A percentile compares a stretch with the other conserved stretches of the same genome.
Evolutionary conservation across 2,888 invertebrate species (phyloP).

Genomic region (Chymomyza fuscimana): DNA sequence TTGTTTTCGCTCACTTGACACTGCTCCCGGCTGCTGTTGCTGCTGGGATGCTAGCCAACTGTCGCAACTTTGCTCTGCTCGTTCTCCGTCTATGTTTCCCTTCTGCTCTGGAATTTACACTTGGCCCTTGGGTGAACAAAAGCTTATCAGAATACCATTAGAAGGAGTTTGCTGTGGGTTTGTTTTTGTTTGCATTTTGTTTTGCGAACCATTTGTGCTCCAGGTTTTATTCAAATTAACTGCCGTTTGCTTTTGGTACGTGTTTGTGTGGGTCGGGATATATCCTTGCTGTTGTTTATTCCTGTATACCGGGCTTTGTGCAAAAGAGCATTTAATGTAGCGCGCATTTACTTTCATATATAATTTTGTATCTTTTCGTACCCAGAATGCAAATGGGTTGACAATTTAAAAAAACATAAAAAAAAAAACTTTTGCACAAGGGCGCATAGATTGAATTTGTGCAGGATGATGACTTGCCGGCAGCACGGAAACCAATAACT

Average conservation of each 20-base stretch:
- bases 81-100: conserved; percentile 6
- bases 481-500: conserved; percentile 21
- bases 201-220: conserved; percentile 17
- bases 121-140: conserved; percentile 49
- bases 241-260: conserved; percentile 10
- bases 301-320: background rate
- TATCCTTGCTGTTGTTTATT: conserved; percentile 18
- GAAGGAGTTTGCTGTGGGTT: conserved; percentile 17
- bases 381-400: conserved; percentile 25
- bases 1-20: conserved; percentile 33
- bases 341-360: conserved; percentile 45
- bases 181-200: conserved; percentile 9
- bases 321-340: conserved; percentile 54
- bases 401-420: conserved; percentile 42
- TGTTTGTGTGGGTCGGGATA: conserved; percentile 1
- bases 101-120: conserved; percentile 35
- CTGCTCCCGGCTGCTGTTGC: conserved; percentile 12
- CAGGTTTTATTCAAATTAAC: conserved; percentile 43
- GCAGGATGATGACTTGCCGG: background rate
- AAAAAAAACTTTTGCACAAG: conserved; percentile 8
- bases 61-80: conserved; percentile 35
- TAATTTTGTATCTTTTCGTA: conserved; percentile 21
- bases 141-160: conserved; percentile 51
- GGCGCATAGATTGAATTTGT: background rate
- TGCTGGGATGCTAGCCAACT: conserved; percentile 33